Conservation (phyloP, 2,888 invertebrate species). For the Ormyrus nitidulus region DNA sequence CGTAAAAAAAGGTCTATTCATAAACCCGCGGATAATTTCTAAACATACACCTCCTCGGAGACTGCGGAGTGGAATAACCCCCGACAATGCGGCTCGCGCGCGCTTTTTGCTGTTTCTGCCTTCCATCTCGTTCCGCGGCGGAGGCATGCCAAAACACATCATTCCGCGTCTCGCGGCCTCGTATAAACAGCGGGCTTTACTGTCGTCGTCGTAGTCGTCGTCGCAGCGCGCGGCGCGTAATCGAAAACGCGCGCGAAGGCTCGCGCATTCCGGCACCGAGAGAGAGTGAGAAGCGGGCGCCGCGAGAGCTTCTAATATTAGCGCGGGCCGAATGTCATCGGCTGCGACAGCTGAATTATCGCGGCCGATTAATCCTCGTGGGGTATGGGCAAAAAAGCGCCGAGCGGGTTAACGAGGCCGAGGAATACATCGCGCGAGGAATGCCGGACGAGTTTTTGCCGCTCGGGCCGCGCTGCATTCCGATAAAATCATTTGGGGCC, state of each 20-base stretch:
- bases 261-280: constrained; percentile 33
- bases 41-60: too few species aligned
- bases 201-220: background rate
- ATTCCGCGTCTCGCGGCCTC: constrained; percentile 15
- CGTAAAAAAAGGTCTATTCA: too few species aligned
- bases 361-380: constrained; percentile 55
- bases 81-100: too few species aligned
- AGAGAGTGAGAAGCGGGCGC: constrained; percentile 4
- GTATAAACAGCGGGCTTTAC: constrained; percentile 45
- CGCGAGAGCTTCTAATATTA: constrained; percentile 52
- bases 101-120: background rate
- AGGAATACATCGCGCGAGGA: too few species aligned
- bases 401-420: constrained; percentile 31
- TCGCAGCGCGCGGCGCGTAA: constrained; percentile 11
- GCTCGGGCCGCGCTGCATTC: too few species aligned
- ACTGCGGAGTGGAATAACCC: too few species aligned
- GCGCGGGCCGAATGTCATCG: constrained; percentile 47
- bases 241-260: constrained; percentile 13
- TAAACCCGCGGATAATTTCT: too few species aligned
- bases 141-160: constrained; percentile 30
- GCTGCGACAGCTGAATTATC: constrained; percentile 57
- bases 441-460: too few species aligned
- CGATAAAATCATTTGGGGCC: too few species aligned
- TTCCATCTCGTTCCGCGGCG: too few species aligned
- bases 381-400: background rate